Evolutionary conservation across 2,113 vertebrate species (phyloP).

Genomic region (Rhinichthys klamathensis): DNA sequence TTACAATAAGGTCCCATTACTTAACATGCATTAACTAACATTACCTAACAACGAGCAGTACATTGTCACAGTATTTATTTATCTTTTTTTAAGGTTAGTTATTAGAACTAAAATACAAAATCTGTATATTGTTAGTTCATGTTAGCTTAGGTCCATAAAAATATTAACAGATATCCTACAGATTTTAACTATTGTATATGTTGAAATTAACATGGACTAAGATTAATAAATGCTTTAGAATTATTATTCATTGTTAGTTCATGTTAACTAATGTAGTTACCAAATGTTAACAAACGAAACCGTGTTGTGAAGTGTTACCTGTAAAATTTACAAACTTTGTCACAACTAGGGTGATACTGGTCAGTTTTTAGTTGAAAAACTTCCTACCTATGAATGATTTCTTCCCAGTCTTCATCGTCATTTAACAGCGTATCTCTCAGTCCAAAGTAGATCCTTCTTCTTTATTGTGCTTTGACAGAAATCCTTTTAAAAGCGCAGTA

Average conservation of each 20-base stretch:
- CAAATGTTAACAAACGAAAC: background rate
- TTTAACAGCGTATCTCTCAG: slow-evolving; percentile 29
- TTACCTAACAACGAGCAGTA: background rate
- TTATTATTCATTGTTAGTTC: background rate
- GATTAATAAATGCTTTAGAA: background rate
- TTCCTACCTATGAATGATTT: slow-evolving; percentile 76
- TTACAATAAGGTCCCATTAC: background rate
- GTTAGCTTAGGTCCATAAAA: background rate
- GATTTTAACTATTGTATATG: background rate
- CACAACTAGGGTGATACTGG: background rate
- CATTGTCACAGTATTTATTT: background rate
- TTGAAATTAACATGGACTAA: background rate
- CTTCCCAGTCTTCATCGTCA: slow-evolving; percentile 75
- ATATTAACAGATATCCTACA: background rate
- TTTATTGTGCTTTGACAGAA: slow-evolving; percentile 11
- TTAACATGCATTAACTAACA: background rate
- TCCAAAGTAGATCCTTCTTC: background rate
- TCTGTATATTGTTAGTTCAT: background rate
- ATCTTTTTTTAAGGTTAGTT: background rate
- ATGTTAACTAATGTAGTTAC: background rate
- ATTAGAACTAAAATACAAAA: background rate
- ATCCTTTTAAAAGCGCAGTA: background rate
- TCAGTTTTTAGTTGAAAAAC: slow-evolving; percentile 18
- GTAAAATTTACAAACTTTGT: background rate
- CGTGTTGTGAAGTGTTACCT: background rate